Conservation (phyloP, 2,113 vertebrate genomes). For the Syrmaticus mikado region DNA sequence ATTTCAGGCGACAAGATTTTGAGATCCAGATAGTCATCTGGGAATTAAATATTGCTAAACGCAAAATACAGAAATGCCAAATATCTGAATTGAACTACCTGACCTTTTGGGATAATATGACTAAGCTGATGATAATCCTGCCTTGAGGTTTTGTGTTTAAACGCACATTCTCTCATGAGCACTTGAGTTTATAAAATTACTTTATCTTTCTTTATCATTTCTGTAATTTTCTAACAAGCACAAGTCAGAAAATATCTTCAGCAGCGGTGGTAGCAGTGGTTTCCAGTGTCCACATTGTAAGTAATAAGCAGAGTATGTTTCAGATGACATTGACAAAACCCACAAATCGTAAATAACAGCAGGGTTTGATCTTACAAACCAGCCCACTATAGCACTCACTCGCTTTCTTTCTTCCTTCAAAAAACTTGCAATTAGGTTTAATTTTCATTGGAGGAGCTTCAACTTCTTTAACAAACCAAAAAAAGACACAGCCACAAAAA, state of each 20-base stretch:
- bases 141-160: neutral
- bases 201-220: neutral
- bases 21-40: neutral
- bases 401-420: neutral
- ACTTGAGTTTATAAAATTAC: neutral
- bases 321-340: neutral
- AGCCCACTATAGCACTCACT: neutral
- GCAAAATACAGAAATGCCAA: neutral
- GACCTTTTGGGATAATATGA: neutral
- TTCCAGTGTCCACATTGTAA: rapidly evolving
- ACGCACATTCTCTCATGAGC: neutral
- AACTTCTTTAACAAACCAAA: neutral
- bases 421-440: neutral
- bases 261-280: neutral
- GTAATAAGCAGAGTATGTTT: neutral
- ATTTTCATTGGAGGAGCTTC: neutral
- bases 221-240: neutral
- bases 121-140: neutral
- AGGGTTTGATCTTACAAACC: neutral
- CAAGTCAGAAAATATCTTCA: neutral
- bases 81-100: neutral
- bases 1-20: neutral
- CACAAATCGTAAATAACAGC: rapidly evolving
- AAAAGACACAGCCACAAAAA: neutral
- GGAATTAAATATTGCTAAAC: neutral